phyloP scores from a whole-genome alignment of 2,888 invertebrate species.

The Cyrtodaria siliqua region DNA sequence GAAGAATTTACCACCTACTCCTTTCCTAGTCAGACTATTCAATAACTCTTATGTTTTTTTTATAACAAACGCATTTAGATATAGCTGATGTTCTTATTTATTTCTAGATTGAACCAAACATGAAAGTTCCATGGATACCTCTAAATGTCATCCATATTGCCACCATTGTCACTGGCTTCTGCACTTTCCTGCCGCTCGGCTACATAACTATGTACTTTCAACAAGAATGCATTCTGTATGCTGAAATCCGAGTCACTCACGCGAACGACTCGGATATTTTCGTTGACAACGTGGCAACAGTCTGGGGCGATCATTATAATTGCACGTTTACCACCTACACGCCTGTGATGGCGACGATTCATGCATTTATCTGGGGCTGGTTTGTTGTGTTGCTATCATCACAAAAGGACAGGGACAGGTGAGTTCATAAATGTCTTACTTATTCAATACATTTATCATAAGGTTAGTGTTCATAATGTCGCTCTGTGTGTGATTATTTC shows the following conservation, averaged over 20 bases:
- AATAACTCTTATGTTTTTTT: too few species aligned
- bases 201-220: constrained; percentile 44
- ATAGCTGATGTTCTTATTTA: too few species aligned
- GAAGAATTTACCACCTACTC: too few species aligned
- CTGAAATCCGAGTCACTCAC: constrained; percentile 27
- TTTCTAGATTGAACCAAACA: too few species aligned
- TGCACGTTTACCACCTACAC: constrained; percentile 53
- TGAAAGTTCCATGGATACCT: too few species aligned
- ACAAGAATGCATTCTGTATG: constrained; percentile 52
- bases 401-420: constrained; percentile 38
- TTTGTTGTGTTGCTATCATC: constrained; percentile 49
- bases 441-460: too few species aligned
- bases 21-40: too few species aligned
- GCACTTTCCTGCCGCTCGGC: constrained; percentile 50
- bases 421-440: too few species aligned
- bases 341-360: constrained; percentile 48
- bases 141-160: constrained; percentile 16
- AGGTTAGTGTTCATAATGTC: too few species aligned
- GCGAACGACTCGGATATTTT: constrained; percentile 26
- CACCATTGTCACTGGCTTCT: constrained; percentile 45
- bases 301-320: constrained; percentile 34
- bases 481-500: too few species aligned
- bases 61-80: too few species aligned
- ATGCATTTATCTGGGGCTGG: constrained; percentile 68
- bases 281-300: constrained; percentile 39